These are phyloP conservation scores for Amphipyra berbera DNA, from an alignment of 2,888 invertebrate genomes.

Conservation along the genomic window DNA sequence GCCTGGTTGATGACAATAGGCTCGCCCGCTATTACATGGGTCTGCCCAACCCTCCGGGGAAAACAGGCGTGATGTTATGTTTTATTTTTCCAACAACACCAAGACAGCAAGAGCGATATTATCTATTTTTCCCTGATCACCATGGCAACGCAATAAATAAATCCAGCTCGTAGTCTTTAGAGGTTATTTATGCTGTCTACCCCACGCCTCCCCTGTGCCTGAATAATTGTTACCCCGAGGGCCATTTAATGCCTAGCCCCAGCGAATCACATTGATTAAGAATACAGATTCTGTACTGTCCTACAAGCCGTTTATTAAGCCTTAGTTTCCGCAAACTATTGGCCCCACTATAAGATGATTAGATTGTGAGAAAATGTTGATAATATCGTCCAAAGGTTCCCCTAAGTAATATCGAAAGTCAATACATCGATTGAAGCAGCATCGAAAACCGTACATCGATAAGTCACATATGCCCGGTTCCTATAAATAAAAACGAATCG, in stretches of 20 bases:
- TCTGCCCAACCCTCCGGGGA: too few species aligned
- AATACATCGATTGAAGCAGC: too few species aligned
- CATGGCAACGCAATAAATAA: constrained; percentile 47
- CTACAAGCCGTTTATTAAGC: constrained; percentile 64
- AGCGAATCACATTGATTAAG: constrained; percentile 73
- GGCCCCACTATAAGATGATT: constrained; percentile 52
- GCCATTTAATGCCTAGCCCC: constrained; percentile 60
- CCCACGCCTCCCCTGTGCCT: constrained; percentile 55
- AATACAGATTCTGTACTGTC: constrained; percentile 65
- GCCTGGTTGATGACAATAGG: too few species aligned
- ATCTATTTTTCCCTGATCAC: constrained; percentile 42
- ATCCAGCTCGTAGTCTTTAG: constrained; percentile 48
- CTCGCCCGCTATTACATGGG: too few species aligned
- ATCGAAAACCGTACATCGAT: too few species aligned
- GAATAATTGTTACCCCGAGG: constrained; percentile 65
- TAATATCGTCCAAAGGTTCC: neutral
- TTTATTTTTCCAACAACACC: neutral
- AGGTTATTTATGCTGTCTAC: constrained; percentile 63
- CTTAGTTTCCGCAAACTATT: constrained; percentile 58
- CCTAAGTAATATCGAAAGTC: too few species aligned
- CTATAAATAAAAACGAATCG: too few species aligned
- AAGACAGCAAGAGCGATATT: constrained; percentile 15
- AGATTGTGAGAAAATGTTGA: neutral
- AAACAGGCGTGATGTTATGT: too few species aligned
- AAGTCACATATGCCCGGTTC: too few species aligned